Evolutionary conservation across 2,797 vertebrate species (phyloP).

Genomic region (Gambusia yucatana): DNA sequence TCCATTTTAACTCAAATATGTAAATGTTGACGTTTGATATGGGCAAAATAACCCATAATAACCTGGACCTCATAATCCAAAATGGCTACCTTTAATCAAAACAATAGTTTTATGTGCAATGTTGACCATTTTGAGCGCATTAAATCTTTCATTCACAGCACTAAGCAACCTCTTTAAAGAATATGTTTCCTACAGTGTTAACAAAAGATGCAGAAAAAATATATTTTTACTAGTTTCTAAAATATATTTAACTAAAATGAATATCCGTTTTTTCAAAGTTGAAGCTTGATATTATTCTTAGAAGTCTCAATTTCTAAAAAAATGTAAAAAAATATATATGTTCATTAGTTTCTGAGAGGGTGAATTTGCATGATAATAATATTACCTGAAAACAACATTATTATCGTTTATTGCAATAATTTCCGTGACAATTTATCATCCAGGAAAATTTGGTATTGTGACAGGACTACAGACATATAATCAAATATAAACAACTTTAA

Average conservation of each 20-base stretch:
- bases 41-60: not conserved
- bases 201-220: not conserved
- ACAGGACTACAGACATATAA: no score
- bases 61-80: not conserved
- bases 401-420: no score
- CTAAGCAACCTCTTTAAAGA: not conserved
- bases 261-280: not conserved
- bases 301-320: not conserved
- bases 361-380: no score
- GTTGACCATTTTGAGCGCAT: not conserved
- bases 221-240: not conserved
- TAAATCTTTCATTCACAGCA: not conserved
- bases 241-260: not conserved
- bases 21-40: not conserved
- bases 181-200: not conserved
- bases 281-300: not conserved
- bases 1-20: not conserved
- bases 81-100: not conserved
- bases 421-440: no score
- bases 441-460: no score
- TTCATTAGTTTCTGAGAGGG: no score
- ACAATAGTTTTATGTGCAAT: not conserved
- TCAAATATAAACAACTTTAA: no score
- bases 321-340: not conserved
- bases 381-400: no score